Percentiles rank a stretch among this genome's conserved stretches.
These are phyloP conservation scores for Micoletzkya japonica DNA, from an alignment of 2,888 invertebrate genomes.

Conservation along the genomic window DNA sequence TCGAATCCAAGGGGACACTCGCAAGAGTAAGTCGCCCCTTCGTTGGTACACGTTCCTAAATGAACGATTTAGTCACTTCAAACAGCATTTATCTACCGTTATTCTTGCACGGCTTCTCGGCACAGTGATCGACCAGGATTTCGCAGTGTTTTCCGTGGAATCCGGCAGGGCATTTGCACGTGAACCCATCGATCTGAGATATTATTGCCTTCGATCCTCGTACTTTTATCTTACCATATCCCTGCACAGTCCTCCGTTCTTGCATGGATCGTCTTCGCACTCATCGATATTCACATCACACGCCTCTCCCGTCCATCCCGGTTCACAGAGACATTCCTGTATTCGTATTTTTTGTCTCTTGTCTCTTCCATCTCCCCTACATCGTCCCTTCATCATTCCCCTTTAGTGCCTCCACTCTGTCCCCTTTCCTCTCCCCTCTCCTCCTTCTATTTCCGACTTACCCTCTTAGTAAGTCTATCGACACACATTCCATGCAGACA, in stretches of 20 bases:
- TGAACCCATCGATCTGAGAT: conserved; percentile 68
- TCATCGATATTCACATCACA: conserved; percentile 75
- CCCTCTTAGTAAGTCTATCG: conserved; percentile 65
- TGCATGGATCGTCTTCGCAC: conserved; percentile 85
- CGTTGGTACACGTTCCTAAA: conserved; percentile 73
- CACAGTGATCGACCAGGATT: conserved; percentile 88
- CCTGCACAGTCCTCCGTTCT: conserved; percentile 87
- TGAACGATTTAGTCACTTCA: background rate
- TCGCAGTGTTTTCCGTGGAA: conserved; percentile 85
- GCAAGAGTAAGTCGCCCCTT: conserved; percentile 85
- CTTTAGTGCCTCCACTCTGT: too few species aligned
- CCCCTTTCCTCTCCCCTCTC: too few species aligned
- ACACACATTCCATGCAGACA: conserved; percentile 80
- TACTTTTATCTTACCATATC: conserved; percentile 70
- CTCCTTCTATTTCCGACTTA: too few species aligned
- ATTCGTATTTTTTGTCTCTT: background rate
- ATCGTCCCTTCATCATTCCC: too few species aligned
- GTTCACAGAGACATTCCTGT: conserved; percentile 83
- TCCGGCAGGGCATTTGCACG: conserved; percentile 88
- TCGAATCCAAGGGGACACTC: conserved; percentile 90
- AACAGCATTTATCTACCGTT: conserved; percentile 39
- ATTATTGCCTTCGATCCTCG: background rate
- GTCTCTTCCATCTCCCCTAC: too few species aligned
- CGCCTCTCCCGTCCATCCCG: conserved; percentile 80
- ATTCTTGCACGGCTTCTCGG: conserved; percentile 70